These are phyloP conservation scores for Leucoraja ocellata DNA, from an alignment of 2,797 vertebrate species.

Conservation along the genomic window DNA sequence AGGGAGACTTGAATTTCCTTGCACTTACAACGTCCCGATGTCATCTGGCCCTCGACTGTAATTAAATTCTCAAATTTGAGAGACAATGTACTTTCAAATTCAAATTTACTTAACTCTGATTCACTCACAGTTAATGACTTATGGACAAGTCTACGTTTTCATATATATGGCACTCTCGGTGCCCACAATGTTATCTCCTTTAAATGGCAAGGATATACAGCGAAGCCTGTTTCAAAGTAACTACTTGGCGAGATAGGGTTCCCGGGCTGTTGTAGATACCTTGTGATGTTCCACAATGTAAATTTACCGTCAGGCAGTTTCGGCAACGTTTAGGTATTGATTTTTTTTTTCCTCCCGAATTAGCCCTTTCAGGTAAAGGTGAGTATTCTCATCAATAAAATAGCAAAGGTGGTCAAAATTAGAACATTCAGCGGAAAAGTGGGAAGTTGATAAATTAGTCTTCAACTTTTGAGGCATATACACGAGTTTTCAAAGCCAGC, in stretches of 20 bases:
- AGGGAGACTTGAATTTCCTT: background rate
- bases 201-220: background rate
- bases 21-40: background rate
- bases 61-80: constrained; percentile 8
- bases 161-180: no score
- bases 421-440: constrained; percentile 21
- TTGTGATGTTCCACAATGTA: background rate
- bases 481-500: constrained; percentile 46
- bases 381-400: background rate
- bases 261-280: background rate
- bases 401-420: background rate
- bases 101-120: background rate
- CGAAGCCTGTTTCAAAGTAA: background rate
- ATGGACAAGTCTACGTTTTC: background rate
- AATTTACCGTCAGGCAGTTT: background rate
- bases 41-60: background rate
- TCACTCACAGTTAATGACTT: background rate
- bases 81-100: background rate
- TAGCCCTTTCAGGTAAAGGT: constrained; percentile 33
- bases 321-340: background rate
- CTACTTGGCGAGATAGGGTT: background rate
- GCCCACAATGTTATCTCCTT: background rate
- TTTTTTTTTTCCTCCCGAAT: background rate
- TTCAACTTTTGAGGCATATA: constrained; percentile 45
- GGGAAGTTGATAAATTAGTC: constrained; percentile 37